phyloP scores from a whole-genome alignment of 2,797 vertebrate genomes.

The Galagoides demidoff region DNA sequence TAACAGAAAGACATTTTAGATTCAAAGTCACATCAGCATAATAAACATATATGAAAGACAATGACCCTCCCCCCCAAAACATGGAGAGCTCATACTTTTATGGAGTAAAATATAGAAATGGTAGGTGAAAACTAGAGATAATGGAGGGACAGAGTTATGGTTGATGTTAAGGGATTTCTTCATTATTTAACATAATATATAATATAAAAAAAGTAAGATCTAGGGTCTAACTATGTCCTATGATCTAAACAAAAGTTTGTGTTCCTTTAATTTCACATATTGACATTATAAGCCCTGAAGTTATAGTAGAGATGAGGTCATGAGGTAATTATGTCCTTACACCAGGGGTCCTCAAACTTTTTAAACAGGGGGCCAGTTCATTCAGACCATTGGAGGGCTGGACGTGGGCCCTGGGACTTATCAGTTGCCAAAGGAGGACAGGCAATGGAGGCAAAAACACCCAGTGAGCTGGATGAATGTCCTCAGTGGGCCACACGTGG shows the following conservation, averaged over 20 bases:
- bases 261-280: neutral
- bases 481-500: no score
- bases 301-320: neutral
- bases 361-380: no score
- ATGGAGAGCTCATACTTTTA: neutral
- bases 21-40: neutral
- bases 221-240: neutral
- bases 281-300: neutral
- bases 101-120: neutral
- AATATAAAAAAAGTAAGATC: neutral
- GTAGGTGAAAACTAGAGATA: neutral
- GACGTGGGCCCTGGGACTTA: no score
- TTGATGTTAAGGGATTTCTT: neutral
- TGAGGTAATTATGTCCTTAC: neutral
- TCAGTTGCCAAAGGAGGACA: no score
- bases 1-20: neutral
- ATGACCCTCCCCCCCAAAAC: neutral
- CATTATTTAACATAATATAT: neutral
- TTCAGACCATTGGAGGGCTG: no score
- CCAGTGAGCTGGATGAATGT: no score
- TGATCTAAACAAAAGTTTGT: neutral
- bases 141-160: neutral
- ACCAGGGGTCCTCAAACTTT: no score
- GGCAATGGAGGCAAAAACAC: no score
- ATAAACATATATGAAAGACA: neutral